Evolutionary conservation across 1,140 invertebrate genomes (phyloP).

Genomic region (Leucophenga varia): DNA sequence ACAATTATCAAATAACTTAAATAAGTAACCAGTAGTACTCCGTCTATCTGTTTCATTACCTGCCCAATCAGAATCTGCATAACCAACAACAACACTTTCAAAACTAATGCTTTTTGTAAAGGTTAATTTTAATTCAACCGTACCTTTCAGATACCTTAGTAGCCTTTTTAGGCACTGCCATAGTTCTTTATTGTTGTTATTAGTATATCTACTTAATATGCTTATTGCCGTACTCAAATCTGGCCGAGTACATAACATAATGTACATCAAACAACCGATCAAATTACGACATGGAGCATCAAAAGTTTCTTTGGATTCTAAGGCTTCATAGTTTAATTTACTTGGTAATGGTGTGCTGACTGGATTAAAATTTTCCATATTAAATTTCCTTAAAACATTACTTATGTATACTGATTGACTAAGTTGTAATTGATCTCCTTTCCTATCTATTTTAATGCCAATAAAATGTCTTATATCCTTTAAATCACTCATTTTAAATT

Average conservation of each 20-base stretch:
- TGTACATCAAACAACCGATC: no score
- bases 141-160: constrained; percentile 35
- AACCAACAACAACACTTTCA: constrained; percentile 6
- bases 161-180: no score
- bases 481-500: constrained; percentile 15
- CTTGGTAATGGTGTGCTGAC: constrained; percentile 19
- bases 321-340: no score
- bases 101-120: constrained; percentile 23
- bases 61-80: constrained; percentile 24
- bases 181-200: no score
- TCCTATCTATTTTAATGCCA: constrained; percentile 17
- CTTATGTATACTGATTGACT: constrained; percentile 19
- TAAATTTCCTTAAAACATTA: constrained; percentile 19
- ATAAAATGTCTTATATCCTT: constrained; percentile 8
- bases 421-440: constrained; percentile 15
- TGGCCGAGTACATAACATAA: constrained; percentile 37
- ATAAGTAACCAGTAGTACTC: no score
- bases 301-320: constrained; percentile 24
- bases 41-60: constrained; percentile 13
- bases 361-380: constrained; percentile 28
- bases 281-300: constrained; percentile 27
- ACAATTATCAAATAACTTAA: constrained; percentile 8
- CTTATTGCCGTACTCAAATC: constrained; percentile 33
- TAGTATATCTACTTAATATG: no score
- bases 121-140: constrained; percentile 33